Conservation (phyloP, 2,113 vertebrate species). For the Pituophis catenifer region DNA sequence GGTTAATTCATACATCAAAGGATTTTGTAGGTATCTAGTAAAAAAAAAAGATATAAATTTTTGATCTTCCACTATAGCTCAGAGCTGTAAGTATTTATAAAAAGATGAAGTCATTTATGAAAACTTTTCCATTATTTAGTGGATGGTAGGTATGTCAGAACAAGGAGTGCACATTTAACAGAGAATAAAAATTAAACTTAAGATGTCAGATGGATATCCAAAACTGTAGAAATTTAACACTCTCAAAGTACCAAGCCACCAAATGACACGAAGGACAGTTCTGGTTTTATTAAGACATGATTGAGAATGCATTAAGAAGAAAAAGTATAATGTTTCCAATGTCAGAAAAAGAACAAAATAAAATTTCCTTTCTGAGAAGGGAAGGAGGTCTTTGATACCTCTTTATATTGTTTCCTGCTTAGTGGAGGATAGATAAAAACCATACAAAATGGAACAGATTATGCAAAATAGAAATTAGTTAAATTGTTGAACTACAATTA, state of each 20-base stretch:
- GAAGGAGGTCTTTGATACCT: not conserved
- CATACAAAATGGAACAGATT: not conserved
- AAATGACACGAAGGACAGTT: not conserved
- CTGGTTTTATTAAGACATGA: not conserved
- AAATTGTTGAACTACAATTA: not conserved
- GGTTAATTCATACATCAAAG: not conserved
- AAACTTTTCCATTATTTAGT: not conserved
- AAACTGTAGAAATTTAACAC: not conserved
- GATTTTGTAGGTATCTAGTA: not conserved
- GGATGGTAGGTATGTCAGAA: not conserved
- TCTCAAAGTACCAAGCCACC: not conserved
- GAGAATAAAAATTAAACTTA: not conserved
- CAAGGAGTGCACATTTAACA: not conserved
- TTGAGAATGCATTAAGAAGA: not conserved
- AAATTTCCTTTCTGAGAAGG: not conserved
- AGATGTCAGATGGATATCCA: not conserved
- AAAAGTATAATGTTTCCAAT: not conserved
- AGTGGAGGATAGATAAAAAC: not conserved
- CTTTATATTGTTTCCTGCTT: not conserved
- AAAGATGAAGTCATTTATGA: not conserved
- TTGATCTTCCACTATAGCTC: not conserved
- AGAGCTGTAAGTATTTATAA: not conserved
- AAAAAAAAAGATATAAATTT: not conserved
- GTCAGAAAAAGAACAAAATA: not conserved
- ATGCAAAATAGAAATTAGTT: not conserved